Base-by-base conservation (phyloP, 2,888 invertebrate species). In the Hypselothyrea guttata region DNA sequence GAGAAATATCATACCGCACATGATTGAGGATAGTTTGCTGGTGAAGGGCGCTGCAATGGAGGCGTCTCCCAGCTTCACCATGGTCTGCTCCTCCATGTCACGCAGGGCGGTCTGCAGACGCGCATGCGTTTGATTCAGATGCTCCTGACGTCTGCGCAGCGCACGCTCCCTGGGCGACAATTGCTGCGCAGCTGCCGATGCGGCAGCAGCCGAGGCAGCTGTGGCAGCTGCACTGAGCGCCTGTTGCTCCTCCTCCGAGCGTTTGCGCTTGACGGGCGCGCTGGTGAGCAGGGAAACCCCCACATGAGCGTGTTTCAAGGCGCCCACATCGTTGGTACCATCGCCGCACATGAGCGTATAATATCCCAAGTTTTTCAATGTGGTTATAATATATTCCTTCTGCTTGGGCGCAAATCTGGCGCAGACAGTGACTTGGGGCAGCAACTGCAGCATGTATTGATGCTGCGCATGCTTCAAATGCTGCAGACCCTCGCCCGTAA, bases 41-140 rank as follows among this genome's bases (percentile, higher is more conserved):
- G 99, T 99, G 88, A 99, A 99, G 0, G 99, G 99, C 2, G 99
- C 98, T 0, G 99, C 99, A 57, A 99, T 99, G 77, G 98, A 98
- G 1, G 99, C 99, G 90, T 99, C 99, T 1, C 99, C 99, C 48
- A 99, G 91, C 88, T 98, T 95, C 0, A 99, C 98, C 41, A 99
- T 92, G 75, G 96, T 95, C 1, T 95, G 93, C 57, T 97, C 97
- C 72, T 98, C 97, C 67, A 97, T 90, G 82, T 98, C 97, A 87
- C 95, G 94, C 89, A 97, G 91, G 62, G 96, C 92, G 38, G 60
- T 84, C 62, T 90, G 88, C 9, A 90, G 71, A 27, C 84, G 86
- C 4, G 87, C 87, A 56, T 89, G 89, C 0, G 88, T 85, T 30
- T 86, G 74, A 40, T 67, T 81, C 2, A 89, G 34, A 16, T 88